Evolutionary conservation across 2,888 invertebrate genomes (phyloP).

Genomic region (Octonoba sinensis): DNA sequence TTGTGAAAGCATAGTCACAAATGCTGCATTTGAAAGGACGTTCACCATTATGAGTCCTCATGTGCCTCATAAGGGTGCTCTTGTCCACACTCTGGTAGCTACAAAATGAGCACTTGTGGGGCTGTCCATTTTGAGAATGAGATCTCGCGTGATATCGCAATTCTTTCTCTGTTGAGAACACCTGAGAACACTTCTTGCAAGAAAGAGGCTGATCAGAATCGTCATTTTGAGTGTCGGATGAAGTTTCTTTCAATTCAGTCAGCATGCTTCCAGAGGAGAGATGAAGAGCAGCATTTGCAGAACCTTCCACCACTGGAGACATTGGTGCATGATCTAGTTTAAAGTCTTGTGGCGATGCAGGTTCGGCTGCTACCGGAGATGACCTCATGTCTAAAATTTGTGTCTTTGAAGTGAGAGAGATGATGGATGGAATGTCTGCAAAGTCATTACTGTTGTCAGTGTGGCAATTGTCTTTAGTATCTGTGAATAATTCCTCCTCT

Average conservation of each 20-base stretch:
- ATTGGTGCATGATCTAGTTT: not conserved
- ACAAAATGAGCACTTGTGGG: slow-evolving; percentile 3
- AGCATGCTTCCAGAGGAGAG: not conserved
- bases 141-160: not conserved
- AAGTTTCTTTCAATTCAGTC: not conserved
- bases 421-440: slow-evolving; percentile 29
- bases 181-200: not conserved
- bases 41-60: slow-evolving; percentile 15
- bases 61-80: slow-evolving; percentile 27
- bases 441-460: slow-evolving; percentile 25
- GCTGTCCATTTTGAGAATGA: not conserved
- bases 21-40: slow-evolving; percentile 9
- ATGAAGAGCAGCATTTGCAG: not conserved
- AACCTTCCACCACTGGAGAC: slow-evolving; percentile 8
- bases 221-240: not conserved
- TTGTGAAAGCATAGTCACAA: slow-evolving; percentile 19
- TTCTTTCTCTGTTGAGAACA: not conserved
- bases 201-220: not conserved
- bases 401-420: slow-evolving; percentile 11
- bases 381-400: not conserved
- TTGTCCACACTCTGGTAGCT: slow-evolving; percentile 23
- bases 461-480: not conserved
- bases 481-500: not conserved
- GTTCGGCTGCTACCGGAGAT: slow-evolving; percentile 7
- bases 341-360: slow-evolving; percentile 1